Conservation (phyloP, 1,140 invertebrate species). For the Drosophila pachea region DNA sequence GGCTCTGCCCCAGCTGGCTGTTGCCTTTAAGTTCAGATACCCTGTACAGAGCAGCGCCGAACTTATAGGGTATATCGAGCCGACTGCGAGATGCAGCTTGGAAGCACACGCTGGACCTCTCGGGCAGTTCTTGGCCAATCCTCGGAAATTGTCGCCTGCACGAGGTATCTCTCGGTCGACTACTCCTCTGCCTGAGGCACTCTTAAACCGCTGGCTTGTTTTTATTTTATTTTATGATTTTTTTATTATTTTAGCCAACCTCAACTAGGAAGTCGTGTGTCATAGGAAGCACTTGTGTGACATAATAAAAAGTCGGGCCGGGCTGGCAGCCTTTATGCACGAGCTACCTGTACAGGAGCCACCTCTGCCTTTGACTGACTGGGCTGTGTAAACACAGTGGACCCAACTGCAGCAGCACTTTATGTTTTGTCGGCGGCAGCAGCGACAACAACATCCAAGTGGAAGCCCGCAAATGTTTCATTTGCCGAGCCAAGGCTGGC, state of each 20-base stretch:
- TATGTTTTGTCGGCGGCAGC: conserved; percentile 64
- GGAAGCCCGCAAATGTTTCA: conserved; percentile 60
- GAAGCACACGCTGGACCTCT: too few relatives aligned
- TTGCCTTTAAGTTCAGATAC: conserved; percentile 8
- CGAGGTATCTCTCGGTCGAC: background rate
- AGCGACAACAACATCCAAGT: conserved; percentile 30
- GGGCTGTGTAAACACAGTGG: conserved; percentile 46
- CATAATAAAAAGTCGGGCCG: conserved; percentile 66
- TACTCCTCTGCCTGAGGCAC: conserved; percentile 10
- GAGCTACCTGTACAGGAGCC: background rate
- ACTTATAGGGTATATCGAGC: background rate
- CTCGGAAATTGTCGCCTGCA: background rate
- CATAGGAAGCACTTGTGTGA: conserved; percentile 75
- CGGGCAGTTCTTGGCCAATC: too few relatives aligned
- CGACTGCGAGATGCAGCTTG: too few relatives aligned
- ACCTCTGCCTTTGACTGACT: conserved; percentile 15
- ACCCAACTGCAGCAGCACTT: conserved; percentile 50
- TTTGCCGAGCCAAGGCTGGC: conserved; percentile 46
- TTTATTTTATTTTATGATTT: conserved; percentile 24
- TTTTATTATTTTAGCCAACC: conserved; percentile 29
- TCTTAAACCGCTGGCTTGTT: too few relatives aligned
- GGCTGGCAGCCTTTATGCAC: conserved; percentile 45
- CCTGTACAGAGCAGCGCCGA: background rate
- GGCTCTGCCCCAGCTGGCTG: conserved; percentile 2
- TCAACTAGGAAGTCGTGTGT: conserved; percentile 69